Base-by-base conservation (phyloP, 2,797 vertebrate genomes). In the Myripristis jacobus region DNA sequence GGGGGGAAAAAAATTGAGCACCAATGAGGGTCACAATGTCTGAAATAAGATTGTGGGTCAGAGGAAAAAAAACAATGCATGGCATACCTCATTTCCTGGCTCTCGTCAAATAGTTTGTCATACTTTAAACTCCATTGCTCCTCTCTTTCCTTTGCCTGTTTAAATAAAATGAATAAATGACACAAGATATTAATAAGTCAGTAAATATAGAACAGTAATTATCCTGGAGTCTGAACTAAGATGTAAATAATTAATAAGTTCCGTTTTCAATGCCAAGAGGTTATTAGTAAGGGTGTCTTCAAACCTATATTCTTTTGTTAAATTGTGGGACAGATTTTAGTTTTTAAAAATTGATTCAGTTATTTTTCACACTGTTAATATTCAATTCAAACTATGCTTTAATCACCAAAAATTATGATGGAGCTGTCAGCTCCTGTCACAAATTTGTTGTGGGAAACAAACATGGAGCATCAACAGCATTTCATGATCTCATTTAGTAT, bases 1-100 rank as follows among this genome's bases (percentile, higher is more conserved):
- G 34, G 22, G 0, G 19, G 18, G 21, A 4, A 51, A 1, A 48
- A 43, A 51, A 48, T 46, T 18, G 51, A n/a, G 1, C n/a, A 11
- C 43, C 4, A 57, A 27, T 31, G 29, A 31, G 11, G 11, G 43
- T 12, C 11, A 38, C n/a, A 59, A n/a, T 43, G 11, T 5, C 38
- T 16, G 16, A 44, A 44, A 44, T 44, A 44, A 7, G 2, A 44
- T n/a, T 44, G 16, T 43, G 41, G 12, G 6, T 10, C 12, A 11
- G 34, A 16, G 18, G 3, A 36, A 22, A 25, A 22, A 25, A 5
- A 41, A 31, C 10, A 48, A 3, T 52, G 1, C 9, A 15, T 0
- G 5, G 21, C 92, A 88, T 86, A 98, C 98, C 94, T 94, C 96
- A 98, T 95, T 81, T 96, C 95, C 41, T 94, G 89, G 70, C 94